Base-by-base conservation (phyloP, 2,113 vertebrate species). In the Cygnus atratus region DNA sequence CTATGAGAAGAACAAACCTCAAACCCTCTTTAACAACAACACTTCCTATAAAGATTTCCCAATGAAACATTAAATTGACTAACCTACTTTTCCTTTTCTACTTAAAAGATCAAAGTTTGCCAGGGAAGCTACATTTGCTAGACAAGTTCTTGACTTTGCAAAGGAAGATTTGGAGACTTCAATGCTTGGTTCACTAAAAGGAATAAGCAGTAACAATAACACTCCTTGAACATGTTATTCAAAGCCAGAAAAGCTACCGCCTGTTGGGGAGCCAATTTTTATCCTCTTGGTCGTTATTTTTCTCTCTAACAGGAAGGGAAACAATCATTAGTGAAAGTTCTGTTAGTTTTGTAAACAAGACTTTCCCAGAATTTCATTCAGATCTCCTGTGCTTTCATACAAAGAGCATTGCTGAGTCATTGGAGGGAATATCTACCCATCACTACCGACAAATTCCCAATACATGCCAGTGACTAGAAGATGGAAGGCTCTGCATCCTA, bases 21-120 rank as follows among this genome's bases (percentile, higher is more conserved):
- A 79, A 82, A 84, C 44, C 3, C 1, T 31, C 58, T 86, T 93
- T 74, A 92, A 66, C 61, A 78, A 13, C 25, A 92, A 43, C n/a
- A 87, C 63, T 84, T 92, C 66, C 55, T 11, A 89, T 43, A 10
- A 88, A 91, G 65, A 84, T 87, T 88, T 92, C 84, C 80, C 89
- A 90, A 1, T 22, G 62, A 92, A 93, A 84, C 46, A 39, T 74
- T 22, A 62, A 55, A 63, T 15, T 88, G n/a, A 77, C 59, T 67
- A 90, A 66, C 25, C 31, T 55, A 79, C 21, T 86, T 55, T 84
- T 52, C 11, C 20, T 67, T 84, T 87, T 52, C 17, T 67, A 46
- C 15, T 57, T n/a, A 48, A 72, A 82, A 79, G 78, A 87, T 61
- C 71, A 19, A 78, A 61, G 46, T 78, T 93, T 88, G 14, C 57